Conservation (phyloP, 2,888 invertebrate genomes). For the Limnephilus auricula region DNA sequence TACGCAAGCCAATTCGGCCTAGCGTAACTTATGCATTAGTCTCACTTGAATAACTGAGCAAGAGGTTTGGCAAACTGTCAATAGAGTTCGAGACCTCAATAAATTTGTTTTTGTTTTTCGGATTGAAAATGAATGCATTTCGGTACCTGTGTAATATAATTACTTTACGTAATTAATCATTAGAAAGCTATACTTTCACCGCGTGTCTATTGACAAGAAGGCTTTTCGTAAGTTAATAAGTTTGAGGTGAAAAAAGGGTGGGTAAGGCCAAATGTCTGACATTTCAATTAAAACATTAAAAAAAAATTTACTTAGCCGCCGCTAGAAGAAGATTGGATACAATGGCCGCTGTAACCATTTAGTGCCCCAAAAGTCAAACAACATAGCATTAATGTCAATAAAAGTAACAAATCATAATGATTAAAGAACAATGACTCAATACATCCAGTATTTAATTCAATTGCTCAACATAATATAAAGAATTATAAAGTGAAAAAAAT, state of each 20-base stretch:
- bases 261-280: background rate
- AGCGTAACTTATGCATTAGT: background rate
- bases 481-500: background rate
- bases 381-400: slow-evolving; percentile 65
- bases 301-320: background rate
- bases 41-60: background rate
- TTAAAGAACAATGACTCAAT: slow-evolving; percentile 3
- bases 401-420: background rate
- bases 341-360: background rate
- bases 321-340: background rate
- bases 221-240: too few species aligned
- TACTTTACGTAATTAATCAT: background rate
- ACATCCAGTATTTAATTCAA: background rate
- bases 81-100: background rate
- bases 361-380: background rate
- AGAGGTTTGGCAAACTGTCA: background rate
- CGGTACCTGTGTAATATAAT: background rate
- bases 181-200: too few species aligned
- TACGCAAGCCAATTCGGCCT: background rate
- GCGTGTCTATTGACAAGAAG: too few species aligned
- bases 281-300: background rate
- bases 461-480: background rate
- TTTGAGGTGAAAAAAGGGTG: background rate
- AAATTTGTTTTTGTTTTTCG: background rate
- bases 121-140: background rate